Percentiles rank a stretch among this genome's conserved stretches.
phyloP scores from a whole-genome alignment of 2,797 vertebrate genomes.

The Pseudocheirus occidentalis region DNA sequence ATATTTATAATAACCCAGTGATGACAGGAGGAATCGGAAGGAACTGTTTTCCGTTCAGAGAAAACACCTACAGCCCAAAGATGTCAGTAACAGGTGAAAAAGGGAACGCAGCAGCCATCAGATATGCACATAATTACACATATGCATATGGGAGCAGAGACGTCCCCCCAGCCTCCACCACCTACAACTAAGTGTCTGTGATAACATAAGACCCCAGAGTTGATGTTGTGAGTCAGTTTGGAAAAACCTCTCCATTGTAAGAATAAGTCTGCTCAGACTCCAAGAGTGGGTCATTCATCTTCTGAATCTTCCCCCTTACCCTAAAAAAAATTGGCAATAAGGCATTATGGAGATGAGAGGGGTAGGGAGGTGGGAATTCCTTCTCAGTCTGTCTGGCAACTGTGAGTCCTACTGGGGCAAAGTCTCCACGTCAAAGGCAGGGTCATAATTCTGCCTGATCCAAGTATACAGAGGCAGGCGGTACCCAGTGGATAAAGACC shows the following conservation, averaged over 20 bases:
- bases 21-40: constrained; percentile 62
- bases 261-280: neutral
- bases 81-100: neutral
- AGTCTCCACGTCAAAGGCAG: neutral
- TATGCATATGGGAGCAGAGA: accelerated
- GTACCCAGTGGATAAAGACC: neutral
- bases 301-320: neutral
- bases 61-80: neutral
- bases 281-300: neutral
- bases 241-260: accelerated
- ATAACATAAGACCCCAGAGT: neutral
- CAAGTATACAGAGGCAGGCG: neutral
- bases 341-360: neutral
- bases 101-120: neutral
- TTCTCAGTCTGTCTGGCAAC: neutral
- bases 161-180: neutral
- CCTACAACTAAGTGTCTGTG: neutral
- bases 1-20: constrained; percentile 44
- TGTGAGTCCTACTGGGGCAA: neutral
- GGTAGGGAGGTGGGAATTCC: neutral
- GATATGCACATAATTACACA: accelerated
- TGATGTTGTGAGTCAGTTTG: neutral
- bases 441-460: neutral
- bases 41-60: constrained; percentile 55
- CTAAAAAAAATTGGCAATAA: neutral